Percentiles rank a stretch among this genome's conserved stretches.
Conservation (phyloP, 92 coral and sea anemone species). For the Paragorgia papillata region DNA sequence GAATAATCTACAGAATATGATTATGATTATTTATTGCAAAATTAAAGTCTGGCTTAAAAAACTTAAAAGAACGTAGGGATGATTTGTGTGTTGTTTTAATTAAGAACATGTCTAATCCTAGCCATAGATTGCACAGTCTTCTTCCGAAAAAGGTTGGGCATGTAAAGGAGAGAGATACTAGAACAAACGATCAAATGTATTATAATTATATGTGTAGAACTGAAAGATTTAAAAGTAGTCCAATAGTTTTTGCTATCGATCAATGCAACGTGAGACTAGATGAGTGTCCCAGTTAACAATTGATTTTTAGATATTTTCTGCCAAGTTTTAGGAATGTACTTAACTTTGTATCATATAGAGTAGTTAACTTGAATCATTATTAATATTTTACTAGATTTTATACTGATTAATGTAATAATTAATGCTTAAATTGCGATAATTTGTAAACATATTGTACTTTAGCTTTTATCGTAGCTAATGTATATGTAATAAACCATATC, state of each 20-base stretch:
- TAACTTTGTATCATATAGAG: no score
- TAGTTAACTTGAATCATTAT: no score
- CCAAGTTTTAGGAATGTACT: no score
- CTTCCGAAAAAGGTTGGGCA: not conserved
- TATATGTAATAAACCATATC: no score
- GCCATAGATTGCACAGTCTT: slow-evolving; percentile 9
- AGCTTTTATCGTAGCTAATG: no score
- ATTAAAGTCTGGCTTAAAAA: not conserved
- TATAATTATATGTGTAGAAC: slow-evolving; percentile 6
- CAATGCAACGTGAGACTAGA: not conserved
- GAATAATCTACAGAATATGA: slow-evolving; percentile 6
- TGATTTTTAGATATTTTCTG: no score
- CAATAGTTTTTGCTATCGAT: slow-evolving; percentile 18
- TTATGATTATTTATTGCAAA: no score
- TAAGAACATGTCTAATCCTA: slow-evolving; percentile 1
- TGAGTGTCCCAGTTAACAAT: no score
- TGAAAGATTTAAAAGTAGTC: slow-evolving; percentile 13
- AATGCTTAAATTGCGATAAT: no score
- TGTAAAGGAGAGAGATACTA: not conserved
- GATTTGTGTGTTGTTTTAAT: not conserved
- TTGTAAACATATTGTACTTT: no score
- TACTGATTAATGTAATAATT: no score
- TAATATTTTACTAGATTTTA: no score
- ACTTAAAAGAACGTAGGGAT: not conserved
- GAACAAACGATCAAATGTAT: not conserved